phyloP scores from a whole-genome alignment of 2,888 invertebrate species.

The Cephus sareptanus region DNA sequence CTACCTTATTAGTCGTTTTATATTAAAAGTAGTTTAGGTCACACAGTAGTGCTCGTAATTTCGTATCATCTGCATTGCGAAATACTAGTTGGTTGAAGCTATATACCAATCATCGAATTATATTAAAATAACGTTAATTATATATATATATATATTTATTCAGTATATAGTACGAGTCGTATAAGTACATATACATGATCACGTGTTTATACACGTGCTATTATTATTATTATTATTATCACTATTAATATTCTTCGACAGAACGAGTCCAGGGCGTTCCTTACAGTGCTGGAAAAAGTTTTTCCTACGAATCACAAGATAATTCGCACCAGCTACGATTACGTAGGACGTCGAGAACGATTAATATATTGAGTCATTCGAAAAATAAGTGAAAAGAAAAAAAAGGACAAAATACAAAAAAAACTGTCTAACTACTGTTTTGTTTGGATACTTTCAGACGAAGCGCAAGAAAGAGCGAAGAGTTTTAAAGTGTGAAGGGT shows the following conservation, averaged over 20 bases:
- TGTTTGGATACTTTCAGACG: too few species aligned
- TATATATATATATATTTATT: constrained; percentile 18
- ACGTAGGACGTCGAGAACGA: too few species aligned
- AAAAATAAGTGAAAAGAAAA: too few species aligned
- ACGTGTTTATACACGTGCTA: too few species aligned
- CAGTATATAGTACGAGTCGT: constrained; percentile 25
- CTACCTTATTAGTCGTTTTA: constrained; percentile 28
- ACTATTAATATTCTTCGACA: not conserved
- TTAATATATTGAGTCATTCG: too few species aligned
- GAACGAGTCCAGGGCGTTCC: constrained; percentile 16
- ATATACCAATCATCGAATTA: constrained; percentile 21
- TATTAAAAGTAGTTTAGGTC: constrained; percentile 20
- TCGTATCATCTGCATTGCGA: not conserved
- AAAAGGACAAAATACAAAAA: too few species aligned
- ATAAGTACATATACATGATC: constrained; percentile 14
- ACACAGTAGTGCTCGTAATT: constrained; percentile 26
- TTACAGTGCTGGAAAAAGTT: not conserved
- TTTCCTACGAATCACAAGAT: too few species aligned
- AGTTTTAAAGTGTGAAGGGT: too few species aligned
- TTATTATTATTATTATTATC: too few species aligned
- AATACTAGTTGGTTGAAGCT: constrained; percentile 17
- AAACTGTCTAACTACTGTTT: too few species aligned
- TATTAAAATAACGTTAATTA: not conserved
- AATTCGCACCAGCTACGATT: not conserved
- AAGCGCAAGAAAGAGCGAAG: too few species aligned